These are phyloP conservation scores for Pristionchus arcanus DNA, from an alignment of 2,888 invertebrate species.

Conservation along the genomic window DNA sequence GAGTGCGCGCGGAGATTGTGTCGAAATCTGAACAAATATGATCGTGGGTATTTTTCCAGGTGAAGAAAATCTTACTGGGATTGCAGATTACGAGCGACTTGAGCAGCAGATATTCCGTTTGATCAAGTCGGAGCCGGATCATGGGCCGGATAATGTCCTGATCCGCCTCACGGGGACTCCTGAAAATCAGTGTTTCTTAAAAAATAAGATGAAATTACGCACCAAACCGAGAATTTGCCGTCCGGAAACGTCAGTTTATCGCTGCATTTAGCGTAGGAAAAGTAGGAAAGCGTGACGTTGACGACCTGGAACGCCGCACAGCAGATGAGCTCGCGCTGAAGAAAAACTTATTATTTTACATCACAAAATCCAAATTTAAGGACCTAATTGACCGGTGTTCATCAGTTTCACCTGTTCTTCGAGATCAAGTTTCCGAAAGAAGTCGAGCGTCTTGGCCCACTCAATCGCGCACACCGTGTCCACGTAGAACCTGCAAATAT, in stretches of 20 bases:
- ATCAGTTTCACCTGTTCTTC: not conserved
- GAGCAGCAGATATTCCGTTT: not conserved
- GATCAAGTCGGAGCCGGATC: not conserved
- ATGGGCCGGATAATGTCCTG: not conserved
- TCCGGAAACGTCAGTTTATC: not conserved
- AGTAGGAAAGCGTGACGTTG: not conserved
- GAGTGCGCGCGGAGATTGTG: not conserved
- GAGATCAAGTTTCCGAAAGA: not conserved
- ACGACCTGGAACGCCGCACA: not conserved
- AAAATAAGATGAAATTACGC: not conserved
- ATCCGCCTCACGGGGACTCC: not conserved
- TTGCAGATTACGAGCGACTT: not conserved
- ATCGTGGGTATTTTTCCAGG: not conserved
- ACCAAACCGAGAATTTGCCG: not conserved
- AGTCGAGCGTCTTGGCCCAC: constrained; percentile 6
- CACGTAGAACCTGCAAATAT: constrained; percentile 9
- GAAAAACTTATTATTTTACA: too few species aligned
- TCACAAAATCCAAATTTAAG: too few species aligned
- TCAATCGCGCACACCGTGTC: not conserved
- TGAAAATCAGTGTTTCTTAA: not conserved
- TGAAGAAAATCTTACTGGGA: not conserved
- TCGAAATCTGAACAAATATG: not conserved
- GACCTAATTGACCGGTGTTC: too few species aligned
- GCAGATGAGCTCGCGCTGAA: not conserved
- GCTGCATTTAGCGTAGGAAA: not conserved